Base-by-base conservation (phyloP, 2,797 vertebrate genomes). In the Numenius phaeopus region DNA sequence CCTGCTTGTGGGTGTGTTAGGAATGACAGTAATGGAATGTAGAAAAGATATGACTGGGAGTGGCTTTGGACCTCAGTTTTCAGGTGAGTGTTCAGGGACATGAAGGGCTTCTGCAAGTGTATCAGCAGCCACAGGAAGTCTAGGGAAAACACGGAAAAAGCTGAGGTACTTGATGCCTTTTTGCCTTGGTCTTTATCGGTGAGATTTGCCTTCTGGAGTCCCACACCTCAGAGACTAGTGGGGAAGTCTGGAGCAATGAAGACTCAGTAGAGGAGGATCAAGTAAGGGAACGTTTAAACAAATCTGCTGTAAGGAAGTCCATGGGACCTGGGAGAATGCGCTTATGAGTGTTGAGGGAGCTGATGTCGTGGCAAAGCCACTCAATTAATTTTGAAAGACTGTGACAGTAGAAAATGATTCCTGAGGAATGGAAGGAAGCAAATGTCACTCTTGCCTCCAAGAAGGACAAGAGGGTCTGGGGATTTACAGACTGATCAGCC, bases 31-130 rank as follows among this genome's bases (percentile, higher is more conserved):
- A 81, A 65, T 54, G 50, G 32, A 87, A 83, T 59, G 57, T 57
- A 72, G 78, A 61, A 58, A 72, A 89, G 42, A 7, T 34, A 4
- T 34, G 81, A 27, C 23, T 89, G 46, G 44, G 47, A 94, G 59
- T 77, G 81, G 40, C 67, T 95, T 83, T 85, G 59, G 64, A 81
- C 52, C 8, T 77, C 29, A 30, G 9, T 84, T 84, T 94, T 94
- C 62, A 82, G 58, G 30, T 80, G 15, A 14, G 5, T 9, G 21
- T 85, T 91, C 21, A 59, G 57, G 44, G 29, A 37, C 2, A 1
- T 8, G 17, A 59, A 83, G 47, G 42, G 52, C 47, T 89, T 89
- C 39, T 66, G 55, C 37, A 83, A 39, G 17, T 58, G 0, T 30
- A 16, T 46, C 50, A 54, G 11, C 34, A 75, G 27, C 47, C 47